phyloP scores from a whole-genome alignment of 2,113 vertebrate genomes.

The Morone chrysops region DNA sequence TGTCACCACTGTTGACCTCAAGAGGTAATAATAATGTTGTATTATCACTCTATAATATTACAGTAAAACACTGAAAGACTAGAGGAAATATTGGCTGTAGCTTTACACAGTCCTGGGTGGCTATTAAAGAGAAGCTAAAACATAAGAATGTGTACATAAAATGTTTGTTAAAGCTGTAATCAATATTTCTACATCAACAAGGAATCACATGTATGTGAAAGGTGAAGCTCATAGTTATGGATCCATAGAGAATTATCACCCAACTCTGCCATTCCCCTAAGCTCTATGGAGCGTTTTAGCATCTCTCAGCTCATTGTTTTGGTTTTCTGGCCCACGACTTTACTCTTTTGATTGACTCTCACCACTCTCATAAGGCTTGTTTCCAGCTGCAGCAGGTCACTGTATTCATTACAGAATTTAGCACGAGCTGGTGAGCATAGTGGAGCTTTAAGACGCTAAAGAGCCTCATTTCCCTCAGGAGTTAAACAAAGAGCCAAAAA shows the following conservation, averaged over 20 bases:
- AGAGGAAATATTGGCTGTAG: not conserved
- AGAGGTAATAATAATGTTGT: constrained; percentile 86
- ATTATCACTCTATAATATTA: not conserved
- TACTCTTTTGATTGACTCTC: too few species aligned
- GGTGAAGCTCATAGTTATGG: not conserved
- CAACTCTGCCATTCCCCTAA: too few species aligned
- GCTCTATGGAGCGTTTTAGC: too few species aligned
- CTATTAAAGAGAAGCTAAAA: not conserved
- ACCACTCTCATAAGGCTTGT: too few species aligned
- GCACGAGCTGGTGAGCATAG: not conserved
- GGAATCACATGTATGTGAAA: too few species aligned
- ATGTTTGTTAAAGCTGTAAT: not conserved
- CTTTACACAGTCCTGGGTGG: not conserved
- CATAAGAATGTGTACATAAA: not conserved
- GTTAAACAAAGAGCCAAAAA: too few species aligned
- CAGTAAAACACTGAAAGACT: not conserved
- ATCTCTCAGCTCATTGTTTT: too few species aligned
- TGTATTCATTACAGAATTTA: too few species aligned
- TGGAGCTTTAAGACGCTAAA: not conserved
- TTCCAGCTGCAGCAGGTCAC: too few species aligned
- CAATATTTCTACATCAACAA: not conserved
- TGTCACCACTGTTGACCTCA: constrained; percentile 97
- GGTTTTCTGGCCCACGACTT: too few species aligned
- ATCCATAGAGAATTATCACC: too few species aligned
- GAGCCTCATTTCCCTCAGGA: too few species aligned